Evolutionary conservation across 2,888 invertebrate species (phyloP), one percentile per base, ranked within the genome.

Genomic region (Callosobruchus maculatus): DNA sequence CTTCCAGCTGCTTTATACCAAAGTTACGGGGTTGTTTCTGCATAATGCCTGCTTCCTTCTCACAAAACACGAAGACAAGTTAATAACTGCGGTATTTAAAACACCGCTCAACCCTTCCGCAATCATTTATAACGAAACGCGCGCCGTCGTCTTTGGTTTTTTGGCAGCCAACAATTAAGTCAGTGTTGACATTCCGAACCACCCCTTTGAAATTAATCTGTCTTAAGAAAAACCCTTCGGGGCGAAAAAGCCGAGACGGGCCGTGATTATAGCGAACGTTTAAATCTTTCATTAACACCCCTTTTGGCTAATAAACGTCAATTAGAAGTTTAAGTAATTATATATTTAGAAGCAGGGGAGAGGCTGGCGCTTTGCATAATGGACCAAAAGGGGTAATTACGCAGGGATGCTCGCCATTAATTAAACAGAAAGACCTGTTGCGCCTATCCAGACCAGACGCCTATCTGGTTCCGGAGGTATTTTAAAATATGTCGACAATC

Each of bases 331-430:
- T 83, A 26, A 84, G 85, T 86, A 86, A 86, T 86, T 86, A 86
- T 85, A 85, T 85, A 86, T 85, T 86, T 86, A 85, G 82, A 81
- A 80, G 74, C 73, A 76, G 74, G 70, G 68, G 74, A 73, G 22
- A 70, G 70, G 70, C 76, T 77, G 79, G 78, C 77, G 80, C 68
- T 86, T 86, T 86, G 86, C 86, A 86, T 86, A 86, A 86, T 86
- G 86, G 86, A 86, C 86, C 86, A 85, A 86, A 87, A 86, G 86
- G 86, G 87, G 85, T 86, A 87, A 86, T 87, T 86, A 87, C 86
- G 86, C 86, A 86, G 86, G 86, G 86, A 85, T 85, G 86, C 82
- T 85, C 81, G 84, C 86, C 85, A 86, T 86, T 86, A 87, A 87
- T 87, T 87, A 87, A 86, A 82, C 20, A 21, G 30, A 81, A 77